These are phyloP conservation scores for Andrena chrysosceles DNA, from an alignment of 2,888 invertebrate species.

Conservation along the genomic window DNA sequence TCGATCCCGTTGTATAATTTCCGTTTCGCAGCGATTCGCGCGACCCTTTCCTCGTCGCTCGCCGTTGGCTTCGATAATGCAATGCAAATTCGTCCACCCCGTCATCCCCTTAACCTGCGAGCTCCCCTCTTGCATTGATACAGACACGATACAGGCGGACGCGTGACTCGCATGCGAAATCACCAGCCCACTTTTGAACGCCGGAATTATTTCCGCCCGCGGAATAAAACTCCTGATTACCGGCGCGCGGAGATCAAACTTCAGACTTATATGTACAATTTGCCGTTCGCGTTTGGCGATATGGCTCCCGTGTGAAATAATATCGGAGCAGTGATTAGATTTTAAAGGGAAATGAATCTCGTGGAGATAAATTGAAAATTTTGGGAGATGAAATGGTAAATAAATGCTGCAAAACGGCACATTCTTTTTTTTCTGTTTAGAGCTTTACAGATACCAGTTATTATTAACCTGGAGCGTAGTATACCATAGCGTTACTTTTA, in stretches of 20 bases:
- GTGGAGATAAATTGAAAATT: neutral
- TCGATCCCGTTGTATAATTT: slow-evolving; percentile 75
- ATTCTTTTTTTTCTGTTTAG: too few species aligned
- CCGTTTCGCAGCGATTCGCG: slow-evolving; percentile 68
- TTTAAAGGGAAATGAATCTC: neutral
- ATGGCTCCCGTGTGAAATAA: neutral
- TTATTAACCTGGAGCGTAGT: too few species aligned
- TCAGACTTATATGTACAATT: slow-evolving; percentile 17
- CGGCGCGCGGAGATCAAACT: slow-evolving; percentile 15
- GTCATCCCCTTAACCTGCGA: neutral
- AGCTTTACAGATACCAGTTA: too few species aligned
- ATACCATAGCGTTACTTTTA: too few species aligned
- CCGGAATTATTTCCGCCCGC: slow-evolving; percentile 50
- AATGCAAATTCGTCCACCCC: slow-evolving; percentile 53
- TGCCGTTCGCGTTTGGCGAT: neutral
- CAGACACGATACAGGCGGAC: slow-evolving; percentile 20
- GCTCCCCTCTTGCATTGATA: slow-evolving; percentile 27
- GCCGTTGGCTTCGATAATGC: slow-evolving; percentile 54
- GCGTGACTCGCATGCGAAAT: slow-evolving; percentile 33
- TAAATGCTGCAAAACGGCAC: too few species aligned
- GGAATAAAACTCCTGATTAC: slow-evolving; percentile 35
- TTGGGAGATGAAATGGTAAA: neutral
- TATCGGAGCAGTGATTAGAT: neutral
- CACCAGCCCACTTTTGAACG: slow-evolving; percentile 1
- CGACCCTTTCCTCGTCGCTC: slow-evolving; percentile 52